Conservation (phyloP, 2,888 invertebrate genomes). For the Microchrysa polita region DNA sequence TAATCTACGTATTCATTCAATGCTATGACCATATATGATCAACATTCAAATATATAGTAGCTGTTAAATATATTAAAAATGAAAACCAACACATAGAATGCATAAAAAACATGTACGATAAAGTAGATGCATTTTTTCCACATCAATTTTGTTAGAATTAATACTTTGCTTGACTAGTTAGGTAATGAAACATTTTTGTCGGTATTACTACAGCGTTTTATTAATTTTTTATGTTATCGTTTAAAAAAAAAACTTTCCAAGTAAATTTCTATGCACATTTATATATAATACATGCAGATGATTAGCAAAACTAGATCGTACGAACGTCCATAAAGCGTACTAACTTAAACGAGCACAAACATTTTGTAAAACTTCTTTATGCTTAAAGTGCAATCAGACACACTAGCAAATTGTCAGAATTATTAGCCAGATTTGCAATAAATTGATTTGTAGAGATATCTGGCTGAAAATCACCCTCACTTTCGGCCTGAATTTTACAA, state of each 20-base stretch:
- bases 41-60: neutral
- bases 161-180: constrained; percentile 26
- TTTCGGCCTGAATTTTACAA: too few relatives aligned
- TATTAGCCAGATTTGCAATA: too few relatives aligned
- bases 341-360: neutral
- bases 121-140: neutral
- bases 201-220: neutral
- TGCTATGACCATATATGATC: too few relatives aligned
- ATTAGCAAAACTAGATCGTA: neutral
- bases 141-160: neutral
- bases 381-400: too few relatives aligned
- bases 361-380: too few relatives aligned
- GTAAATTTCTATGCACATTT: constrained; percentile 19
- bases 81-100: constrained; percentile 32
- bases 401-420: too few relatives aligned
- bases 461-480: too few relatives aligned
- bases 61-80: neutral
- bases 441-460: too few relatives aligned
- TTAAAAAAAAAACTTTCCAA: too few relatives aligned
- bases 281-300: neutral
- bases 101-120: constrained; percentile 23
- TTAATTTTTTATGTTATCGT: neutral
- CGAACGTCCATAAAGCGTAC: neutral
- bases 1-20: constrained; percentile 11
- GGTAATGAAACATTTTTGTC: neutral